phyloP scores from a whole-genome alignment of 2,797 vertebrate species.

The Channa striata region DNA sequence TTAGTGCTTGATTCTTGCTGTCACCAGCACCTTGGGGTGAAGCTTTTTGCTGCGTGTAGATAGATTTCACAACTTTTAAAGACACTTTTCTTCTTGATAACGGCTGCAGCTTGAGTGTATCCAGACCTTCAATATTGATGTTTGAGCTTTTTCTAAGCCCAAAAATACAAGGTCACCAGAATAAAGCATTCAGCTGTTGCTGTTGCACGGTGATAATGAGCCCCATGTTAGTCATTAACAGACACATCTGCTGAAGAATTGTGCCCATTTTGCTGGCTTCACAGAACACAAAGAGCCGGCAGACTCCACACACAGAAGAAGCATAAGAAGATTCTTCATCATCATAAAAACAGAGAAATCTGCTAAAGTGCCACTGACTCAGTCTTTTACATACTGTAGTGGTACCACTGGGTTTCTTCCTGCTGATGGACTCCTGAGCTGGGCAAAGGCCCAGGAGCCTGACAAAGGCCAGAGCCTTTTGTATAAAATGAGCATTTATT shows the following conservation, averaged over 20 bases:
- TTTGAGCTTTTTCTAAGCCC: slow-evolving; percentile 14
- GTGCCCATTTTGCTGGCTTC: slow-evolving; percentile 15
- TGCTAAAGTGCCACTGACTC: background rate
- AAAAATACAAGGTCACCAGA: slow-evolving; percentile 38
- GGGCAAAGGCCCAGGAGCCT: too few species aligned
- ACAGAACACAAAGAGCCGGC: slow-evolving; percentile 22
- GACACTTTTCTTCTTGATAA: slow-evolving; percentile 48
- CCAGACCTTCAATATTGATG: slow-evolving; percentile 34
- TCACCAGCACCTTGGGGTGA: slow-evolving; percentile 30
- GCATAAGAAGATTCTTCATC: background rate
- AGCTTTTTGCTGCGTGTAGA: slow-evolving; percentile 12
- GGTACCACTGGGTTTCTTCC: background rate
- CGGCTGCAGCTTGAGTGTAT: background rate
- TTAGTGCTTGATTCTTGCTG: slow-evolving; percentile 36
- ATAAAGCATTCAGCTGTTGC: slow-evolving; percentile 47
- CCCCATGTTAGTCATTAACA: slow-evolving; percentile 33
- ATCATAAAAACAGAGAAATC: background rate
- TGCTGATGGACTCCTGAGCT: too few species aligned
- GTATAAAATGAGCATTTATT: too few species aligned
- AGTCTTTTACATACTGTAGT: background rate
- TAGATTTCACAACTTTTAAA: slow-evolving; percentile 40
- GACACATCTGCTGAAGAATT: slow-evolving; percentile 34
- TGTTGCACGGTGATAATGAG: slow-evolving; percentile 41
- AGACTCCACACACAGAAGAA: background rate
- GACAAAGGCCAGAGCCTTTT: too few species aligned